A percentile compares a stretch with the other conserved stretches of the same genome.
Conservation (phyloP, 1,140 invertebrate genomes). For the Diorhabda sublineata region DNA sequence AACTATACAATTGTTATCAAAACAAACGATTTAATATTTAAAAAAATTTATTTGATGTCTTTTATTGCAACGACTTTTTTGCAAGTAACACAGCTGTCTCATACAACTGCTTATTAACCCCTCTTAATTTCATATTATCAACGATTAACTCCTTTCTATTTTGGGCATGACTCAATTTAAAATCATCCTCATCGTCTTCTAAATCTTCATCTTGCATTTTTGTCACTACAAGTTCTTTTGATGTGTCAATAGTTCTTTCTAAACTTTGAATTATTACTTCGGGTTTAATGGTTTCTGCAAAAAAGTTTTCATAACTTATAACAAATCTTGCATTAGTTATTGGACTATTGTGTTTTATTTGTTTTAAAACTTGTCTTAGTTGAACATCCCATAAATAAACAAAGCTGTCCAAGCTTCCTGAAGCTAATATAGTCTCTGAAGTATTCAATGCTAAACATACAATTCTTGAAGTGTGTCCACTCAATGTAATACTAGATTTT, state of each 20-base stretch:
- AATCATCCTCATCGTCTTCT: constrained; percentile 32
- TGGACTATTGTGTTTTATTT: constrained; percentile 65
- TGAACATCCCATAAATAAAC: constrained; percentile 76
- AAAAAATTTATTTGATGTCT: neutral
- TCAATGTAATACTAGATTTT: constrained; percentile 49
- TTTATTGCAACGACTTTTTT: constrained; percentile 18
- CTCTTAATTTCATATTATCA: constrained; percentile 32
- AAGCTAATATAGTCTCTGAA: constrained; percentile 64
- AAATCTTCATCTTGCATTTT: constrained; percentile 31
- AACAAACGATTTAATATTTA: neutral
- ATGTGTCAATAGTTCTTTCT: constrained; percentile 31
- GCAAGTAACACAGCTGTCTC: constrained; percentile 28
- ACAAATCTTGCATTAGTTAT: constrained; percentile 59
- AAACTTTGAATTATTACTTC: constrained; percentile 32
- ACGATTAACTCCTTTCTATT: constrained; percentile 20
- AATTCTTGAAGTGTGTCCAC: constrained; percentile 63
- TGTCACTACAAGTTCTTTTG: constrained; percentile 26
- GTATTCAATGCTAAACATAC: constrained; percentile 66
- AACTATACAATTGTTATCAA: neutral
- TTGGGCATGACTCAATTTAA: constrained; percentile 15
- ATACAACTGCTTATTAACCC: constrained; percentile 37
- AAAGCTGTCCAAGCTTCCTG: constrained; percentile 67
- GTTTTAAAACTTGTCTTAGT: constrained; percentile 67
- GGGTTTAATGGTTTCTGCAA: constrained; percentile 33
- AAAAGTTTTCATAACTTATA: constrained; percentile 33